Percentiles rank a stretch among this genome's conserved stretches.
Conservation (phyloP, 1,140 invertebrate genomes). For the Kradibia gibbosae region DNA sequence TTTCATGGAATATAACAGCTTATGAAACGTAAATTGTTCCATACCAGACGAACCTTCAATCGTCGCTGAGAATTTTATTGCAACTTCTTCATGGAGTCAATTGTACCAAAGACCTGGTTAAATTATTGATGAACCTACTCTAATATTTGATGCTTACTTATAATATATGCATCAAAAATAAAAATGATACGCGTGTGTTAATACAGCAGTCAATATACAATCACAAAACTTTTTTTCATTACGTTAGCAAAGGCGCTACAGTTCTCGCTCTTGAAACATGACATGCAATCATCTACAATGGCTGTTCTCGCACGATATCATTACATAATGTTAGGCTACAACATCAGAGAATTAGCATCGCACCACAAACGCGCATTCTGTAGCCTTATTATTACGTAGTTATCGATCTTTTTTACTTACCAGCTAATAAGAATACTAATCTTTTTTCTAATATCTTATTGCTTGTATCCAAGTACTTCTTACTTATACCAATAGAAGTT, state of each 20-base stretch:
- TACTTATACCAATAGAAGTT: no score
- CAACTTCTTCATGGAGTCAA: background rate
- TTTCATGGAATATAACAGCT: background rate
- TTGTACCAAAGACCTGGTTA: background rate
- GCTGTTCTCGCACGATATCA: conserved; percentile 10
- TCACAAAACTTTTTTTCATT: background rate
- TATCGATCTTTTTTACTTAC: background rate
- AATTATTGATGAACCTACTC: background rate
- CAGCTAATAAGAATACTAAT: background rate
- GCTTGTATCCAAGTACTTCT: no score
- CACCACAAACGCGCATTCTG: background rate
- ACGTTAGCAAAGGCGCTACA: background rate
- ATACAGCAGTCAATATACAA: background rate
- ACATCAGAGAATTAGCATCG: conserved; percentile 6
- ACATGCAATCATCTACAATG: conserved; percentile 16
- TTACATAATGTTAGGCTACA: conserved; percentile 6
- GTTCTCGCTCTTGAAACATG: conserved; percentile 14
- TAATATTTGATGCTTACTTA: background rate
- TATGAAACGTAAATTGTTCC: background rate
- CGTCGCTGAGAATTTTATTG: background rate
- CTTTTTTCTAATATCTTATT: background rate
- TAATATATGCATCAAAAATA: background rate
- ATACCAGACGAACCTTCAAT: background rate
- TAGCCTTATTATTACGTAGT: conserved; percentile 17
- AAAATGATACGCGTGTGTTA: background rate